Base-by-base conservation (phyloP, 2,888 invertebrate species). In the Callinectes sapidus region DNA sequence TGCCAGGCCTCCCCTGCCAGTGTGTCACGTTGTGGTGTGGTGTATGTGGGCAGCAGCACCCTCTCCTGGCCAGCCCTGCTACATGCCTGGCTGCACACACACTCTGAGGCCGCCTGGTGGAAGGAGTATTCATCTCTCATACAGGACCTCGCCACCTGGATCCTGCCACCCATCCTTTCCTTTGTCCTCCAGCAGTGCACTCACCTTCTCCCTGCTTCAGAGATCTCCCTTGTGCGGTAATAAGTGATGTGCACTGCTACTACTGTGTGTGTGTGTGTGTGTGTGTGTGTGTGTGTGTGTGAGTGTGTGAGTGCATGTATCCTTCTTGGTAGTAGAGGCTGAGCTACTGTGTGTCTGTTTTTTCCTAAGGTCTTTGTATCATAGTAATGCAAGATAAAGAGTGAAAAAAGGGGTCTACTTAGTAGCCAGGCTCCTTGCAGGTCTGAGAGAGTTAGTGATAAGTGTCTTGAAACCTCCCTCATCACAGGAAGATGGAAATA, bases 11-110 rank as follows among this genome's bases (percentile, higher is more conserved):
- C 97, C 0, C 98, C 98, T n/a, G 98, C 98, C 8, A 98, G 98
- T 5, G 98, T 99, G 1, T 98, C 98, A 18, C 96, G 98, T 90
- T 99, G 98, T 95, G 98, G 98, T 89, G 99, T 99, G 98, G 98
- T 99, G 95, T 99, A 99, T 95, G 97, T 99, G 96, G 98, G 99
- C 96, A 97, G 98, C 0, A 95, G 95, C 23, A 95, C 96, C 0
- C 97, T 97, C 0, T 96, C 99, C 13, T 98, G 98, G 97, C 96
- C 96, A 94, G 97, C 98, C 0, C 97, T 98, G 48, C 86, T 94
- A 66, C 91, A 87, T 71, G 66, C 91, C 14, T 96, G 96, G 95
- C 95, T 96, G 28, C 95, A 95, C 92, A 95, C 39, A 71, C 85
- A 93, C n/a, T 16, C 87, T 61, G 23, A 91, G 54, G 61, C 85